These are phyloP conservation scores for Neodontobutis hainanensis DNA, from an alignment of 2,113 vertebrate genomes.

Conservation along the genomic window DNA sequence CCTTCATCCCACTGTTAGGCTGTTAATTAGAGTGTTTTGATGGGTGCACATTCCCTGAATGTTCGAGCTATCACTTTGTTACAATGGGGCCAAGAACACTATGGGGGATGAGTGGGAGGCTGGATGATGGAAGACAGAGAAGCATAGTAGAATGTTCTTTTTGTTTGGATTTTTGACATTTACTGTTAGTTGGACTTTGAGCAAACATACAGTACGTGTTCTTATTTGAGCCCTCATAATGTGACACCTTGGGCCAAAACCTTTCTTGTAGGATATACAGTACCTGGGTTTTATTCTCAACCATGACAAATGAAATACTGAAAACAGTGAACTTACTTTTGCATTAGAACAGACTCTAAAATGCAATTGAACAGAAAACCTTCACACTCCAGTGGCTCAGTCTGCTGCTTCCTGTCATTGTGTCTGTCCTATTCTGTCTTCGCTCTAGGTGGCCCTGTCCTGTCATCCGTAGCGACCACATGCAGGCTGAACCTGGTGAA, in stretches of 20 bases:
- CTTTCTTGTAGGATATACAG: constrained; percentile 3
- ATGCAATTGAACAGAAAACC: background rate
- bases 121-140: constrained; percentile 53
- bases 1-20: constrained; percentile 40
- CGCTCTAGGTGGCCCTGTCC: constrained; percentile 34
- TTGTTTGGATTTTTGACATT: background rate
- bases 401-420: constrained; percentile 2
- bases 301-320: constrained; percentile 1
- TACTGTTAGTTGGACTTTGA: background rate
- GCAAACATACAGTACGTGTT: background rate
- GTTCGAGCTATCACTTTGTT: constrained; percentile 64
- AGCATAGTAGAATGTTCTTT: background rate
- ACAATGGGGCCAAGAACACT: constrained; percentile 48
- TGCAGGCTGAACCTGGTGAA: constrained; percentile 23
- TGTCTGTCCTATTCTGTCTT: constrained; percentile 14
- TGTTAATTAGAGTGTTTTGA: constrained; percentile 67
- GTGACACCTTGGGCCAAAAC: background rate
- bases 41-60: constrained; percentile 69
- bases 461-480: constrained; percentile 15
- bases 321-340: background rate
- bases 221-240: background rate
- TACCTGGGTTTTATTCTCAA: constrained; percentile 10
- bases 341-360: background rate
- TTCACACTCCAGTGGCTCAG: background rate
- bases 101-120: constrained; percentile 50